Evolutionary conservation across 2,888 invertebrate genomes (phyloP).

Genomic region (Coenonympha glycerion): DNA sequence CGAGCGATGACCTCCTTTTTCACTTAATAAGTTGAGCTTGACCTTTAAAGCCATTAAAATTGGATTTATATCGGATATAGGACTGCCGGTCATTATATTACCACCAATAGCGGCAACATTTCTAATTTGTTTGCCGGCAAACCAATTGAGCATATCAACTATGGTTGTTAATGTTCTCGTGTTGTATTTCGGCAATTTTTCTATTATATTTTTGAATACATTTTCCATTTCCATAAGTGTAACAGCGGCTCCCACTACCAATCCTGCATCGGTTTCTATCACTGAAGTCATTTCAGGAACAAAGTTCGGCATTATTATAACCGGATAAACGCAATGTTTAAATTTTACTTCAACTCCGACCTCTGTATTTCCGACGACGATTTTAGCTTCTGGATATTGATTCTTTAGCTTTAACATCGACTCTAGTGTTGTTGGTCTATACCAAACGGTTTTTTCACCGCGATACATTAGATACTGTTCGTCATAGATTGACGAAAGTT

Average conservation of each 20-base stretch:
- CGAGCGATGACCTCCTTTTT: constrained; percentile 68
- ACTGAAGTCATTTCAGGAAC: constrained; percentile 85
- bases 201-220: constrained; percentile 77
- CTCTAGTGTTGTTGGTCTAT: constrained; percentile 78
- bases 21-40: constrained; percentile 80
- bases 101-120: constrained; percentile 96
- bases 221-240: constrained; percentile 86
- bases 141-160: constrained; percentile 92
- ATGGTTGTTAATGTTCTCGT: constrained; percentile 82
- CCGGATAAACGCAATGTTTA: constrained; percentile 83
- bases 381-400: constrained; percentile 80
- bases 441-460: constrained; percentile 80
- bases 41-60: constrained; percentile 90
- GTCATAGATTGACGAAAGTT: constrained; percentile 77
- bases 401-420: constrained; percentile 80
- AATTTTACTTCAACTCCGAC: constrained; percentile 90
- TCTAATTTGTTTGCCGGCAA: constrained; percentile 96
- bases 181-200: constrained; percentile 73
- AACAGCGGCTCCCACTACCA: constrained; percentile 87
- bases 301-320: constrained; percentile 89
- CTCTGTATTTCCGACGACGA: constrained; percentile 90
- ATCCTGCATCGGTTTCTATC: constrained; percentile 70
- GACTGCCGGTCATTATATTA: constrained; percentile 96
- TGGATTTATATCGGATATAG: constrained; percentile 96
- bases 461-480: constrained; percentile 64